Percentiles rank a stretch among this genome's conserved stretches.
phyloP scores from a whole-genome alignment of 2,113 vertebrate genomes.

The Corythaeola cristata region DNA sequence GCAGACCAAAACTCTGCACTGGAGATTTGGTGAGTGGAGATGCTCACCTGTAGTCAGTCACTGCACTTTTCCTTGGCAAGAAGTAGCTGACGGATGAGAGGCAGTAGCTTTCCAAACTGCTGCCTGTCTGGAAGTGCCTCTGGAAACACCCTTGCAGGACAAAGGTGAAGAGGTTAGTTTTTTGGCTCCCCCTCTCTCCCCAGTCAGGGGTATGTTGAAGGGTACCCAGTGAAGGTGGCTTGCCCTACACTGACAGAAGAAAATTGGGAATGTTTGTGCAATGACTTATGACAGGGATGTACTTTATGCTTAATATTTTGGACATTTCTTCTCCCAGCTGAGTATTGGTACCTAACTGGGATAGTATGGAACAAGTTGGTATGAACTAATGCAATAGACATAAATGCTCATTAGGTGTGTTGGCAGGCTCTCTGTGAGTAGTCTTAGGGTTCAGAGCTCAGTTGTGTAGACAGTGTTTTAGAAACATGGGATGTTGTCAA shows the following conservation, averaged over 20 bases:
- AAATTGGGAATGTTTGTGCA: background rate
- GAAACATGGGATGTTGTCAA: background rate
- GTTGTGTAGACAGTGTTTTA: background rate
- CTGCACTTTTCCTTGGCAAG: background rate
- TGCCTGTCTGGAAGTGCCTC: background rate
- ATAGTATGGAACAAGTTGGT: rapidly evolving
- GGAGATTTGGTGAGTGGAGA: background rate
- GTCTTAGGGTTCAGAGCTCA: background rate
- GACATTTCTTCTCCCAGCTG: background rate
- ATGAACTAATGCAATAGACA: background rate
- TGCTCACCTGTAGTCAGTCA: background rate
- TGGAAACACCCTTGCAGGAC: background rate
- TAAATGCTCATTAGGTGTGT: background rate
- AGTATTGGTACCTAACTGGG: background rate
- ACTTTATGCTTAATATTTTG: background rate
- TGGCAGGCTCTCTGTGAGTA: background rate
- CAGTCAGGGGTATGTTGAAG: background rate
- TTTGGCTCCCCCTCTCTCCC: rapidly evolving
- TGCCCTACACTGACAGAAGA: background rate
- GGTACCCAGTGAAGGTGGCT: background rate
- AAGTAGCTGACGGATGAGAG: background rate
- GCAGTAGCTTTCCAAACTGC: background rate
- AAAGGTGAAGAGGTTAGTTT: background rate
- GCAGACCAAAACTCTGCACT: background rate
- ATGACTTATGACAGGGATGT: background rate